Evolutionary conservation across 2,888 invertebrate genomes (phyloP), one percentile per base, ranked within the genome.

Genomic region (Lepidocyrtinus sp.): DNA sequence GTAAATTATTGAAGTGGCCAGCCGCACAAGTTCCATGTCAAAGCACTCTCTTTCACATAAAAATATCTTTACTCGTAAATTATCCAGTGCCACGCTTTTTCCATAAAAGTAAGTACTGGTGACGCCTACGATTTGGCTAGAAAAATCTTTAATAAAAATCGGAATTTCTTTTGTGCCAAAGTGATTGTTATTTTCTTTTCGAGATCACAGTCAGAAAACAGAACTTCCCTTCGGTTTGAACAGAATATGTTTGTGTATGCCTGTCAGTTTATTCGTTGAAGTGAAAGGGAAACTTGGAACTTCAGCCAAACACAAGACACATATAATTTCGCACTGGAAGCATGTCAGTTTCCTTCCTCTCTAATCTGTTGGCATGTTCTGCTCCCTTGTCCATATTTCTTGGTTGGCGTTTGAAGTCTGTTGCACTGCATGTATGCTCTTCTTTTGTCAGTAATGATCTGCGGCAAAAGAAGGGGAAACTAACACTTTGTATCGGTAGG

Each of bases 231-330:
- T 62, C 5, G 62, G 62, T 24, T n/a, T n/a, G n/a, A n/a, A n/a
- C n/a, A n/a, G n/a, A n/a, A n/a, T n/a, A n/a, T n/a, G n/a, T n/a
- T n/a, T n/a, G n/a, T n/a, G n/a, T n/a, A n/a, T n/a, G n/a, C n/a
- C n/a, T n/a, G n/a, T 22, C 12, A 62, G 62, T 19, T n/a, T 62
- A 3, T 19, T 24, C 17, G 19, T 45, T 67, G 17, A 27, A 59
- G 22, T 62, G 67, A 69, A 69, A 27, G 62, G n/a, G 62, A 75
- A 36, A 36, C 36, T 36, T 75, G 45, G 68, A 65, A 24, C 64
- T 55, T 22, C 3, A 55, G n/a, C n/a, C n/a, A 3, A n/a, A 24
- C 25, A n/a, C 24, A 70, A 70, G 36, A 61, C 70, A 27, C 15
- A 36, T n/a, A n/a, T n/a, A n/a, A n/a, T 27, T 70, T 70, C 36